Base-by-base conservation (phyloP, 2,888 invertebrate species). In the Nowickia ferox region DNA sequence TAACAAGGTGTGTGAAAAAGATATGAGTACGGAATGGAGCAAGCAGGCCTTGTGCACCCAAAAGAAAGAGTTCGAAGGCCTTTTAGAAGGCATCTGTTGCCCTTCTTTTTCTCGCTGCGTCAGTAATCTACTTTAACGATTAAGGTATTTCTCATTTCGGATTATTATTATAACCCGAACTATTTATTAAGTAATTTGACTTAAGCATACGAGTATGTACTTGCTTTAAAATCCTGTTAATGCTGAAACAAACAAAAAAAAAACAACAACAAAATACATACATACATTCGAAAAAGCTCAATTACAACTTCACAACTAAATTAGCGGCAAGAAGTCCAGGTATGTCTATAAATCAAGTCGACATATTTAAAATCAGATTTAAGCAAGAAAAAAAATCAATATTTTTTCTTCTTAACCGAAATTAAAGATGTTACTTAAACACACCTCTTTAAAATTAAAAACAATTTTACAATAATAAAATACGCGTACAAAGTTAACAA, bases 381-480 rank as follows among this genome's bases (percentile, higher is more conserved):
- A 42, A 61, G 5, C 9, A 22, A 42, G 42, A 46, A 15, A 9
- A 59, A n/a, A 61, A 48, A 74, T n/a, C 4, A 59, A 22, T 48
- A n/a, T 30, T 19, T 68, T 40, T 48, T 46, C 48, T 42, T 4
- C 10, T 22, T 72, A 51, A 80, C 80, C 59, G 72, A 72, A 65
- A 66, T 74, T 72, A 72, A 80, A 66, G 46, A 80, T 72, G 57
- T n/a, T 55, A 72, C 51, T 72, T 55, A 80, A 80, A 46, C 38
- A 40, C 65, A 65, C 46, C 72, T 65, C 40, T 80, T 1, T 10
- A 38, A 57, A 44, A 30, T 57, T 9, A 30, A 30, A 71, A 75
- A 40, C 42, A 69, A 42, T 19, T 44, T 22, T 9, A 77, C 9
- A 57, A 57, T 9, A 46, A 63, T 11, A 53, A 68, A 69, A 22